These are phyloP conservation scores for Cerceris ruficornis DNA, from an alignment of 2,888 invertebrate genomes.

Conservation along the genomic window DNA sequence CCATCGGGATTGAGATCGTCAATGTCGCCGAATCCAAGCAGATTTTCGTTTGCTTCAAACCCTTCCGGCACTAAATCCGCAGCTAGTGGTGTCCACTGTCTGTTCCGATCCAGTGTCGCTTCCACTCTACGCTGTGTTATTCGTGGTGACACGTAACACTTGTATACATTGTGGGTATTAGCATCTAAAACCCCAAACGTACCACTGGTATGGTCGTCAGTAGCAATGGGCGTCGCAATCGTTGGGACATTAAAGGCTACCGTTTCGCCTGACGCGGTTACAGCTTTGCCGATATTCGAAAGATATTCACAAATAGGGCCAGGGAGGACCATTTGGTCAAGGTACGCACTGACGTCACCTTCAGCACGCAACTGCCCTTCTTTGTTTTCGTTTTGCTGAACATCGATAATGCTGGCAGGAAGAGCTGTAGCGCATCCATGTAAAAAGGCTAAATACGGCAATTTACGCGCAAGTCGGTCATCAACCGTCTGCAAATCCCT, in stretches of 20 bases:
- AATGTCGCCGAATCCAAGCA: neutral
- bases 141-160: constrained; percentile 17
- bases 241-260: constrained; percentile 6
- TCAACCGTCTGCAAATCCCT: neutral
- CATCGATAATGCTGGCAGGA: neutral
- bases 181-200: constrained; percentile 7
- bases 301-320: constrained; percentile 13
- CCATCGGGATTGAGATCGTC: neutral
- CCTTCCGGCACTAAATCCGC: neutral
- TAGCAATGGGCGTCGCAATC: neutral
- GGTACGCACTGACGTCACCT: neutral
- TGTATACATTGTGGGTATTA: constrained; percentile 21
- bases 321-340: constrained; percentile 6
- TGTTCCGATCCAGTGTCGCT: neutral
- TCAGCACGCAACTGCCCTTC: neutral
- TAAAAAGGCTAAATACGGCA: constrained; percentile 4
- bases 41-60: neutral
- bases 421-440: neutral
- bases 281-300: neutral
- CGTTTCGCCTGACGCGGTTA: neutral
- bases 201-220: neutral
- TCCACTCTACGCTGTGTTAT: constrained; percentile 15
- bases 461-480: neutral
- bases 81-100: constrained; percentile 18
- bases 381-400: constrained; percentile 14